These are phyloP conservation scores for Stenurella melanura DNA, from an alignment of 2,888 invertebrate genomes.

Conservation along the genomic window DNA sequence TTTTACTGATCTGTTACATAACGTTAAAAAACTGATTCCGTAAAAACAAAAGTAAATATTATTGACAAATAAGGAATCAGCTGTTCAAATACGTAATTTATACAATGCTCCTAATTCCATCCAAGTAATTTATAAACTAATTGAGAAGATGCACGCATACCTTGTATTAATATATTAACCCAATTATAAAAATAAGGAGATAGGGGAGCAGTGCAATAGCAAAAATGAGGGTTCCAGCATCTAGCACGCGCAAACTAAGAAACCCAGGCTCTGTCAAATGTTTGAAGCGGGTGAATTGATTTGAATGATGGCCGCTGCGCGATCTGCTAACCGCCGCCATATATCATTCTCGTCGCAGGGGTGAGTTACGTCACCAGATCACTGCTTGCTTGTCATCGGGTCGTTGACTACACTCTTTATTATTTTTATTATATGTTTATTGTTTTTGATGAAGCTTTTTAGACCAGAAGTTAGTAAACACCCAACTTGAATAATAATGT, in stretches of 20 bases:
- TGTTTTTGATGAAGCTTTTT: constrained; percentile 53
- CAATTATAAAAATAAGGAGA: not conserved
- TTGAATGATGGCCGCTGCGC: constrained; percentile 78
- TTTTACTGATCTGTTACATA: no score
- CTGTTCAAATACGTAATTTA: no score
- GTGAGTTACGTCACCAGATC: constrained; percentile 69
- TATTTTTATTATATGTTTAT: constrained; percentile 66
- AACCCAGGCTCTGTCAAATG: constrained; percentile 25
- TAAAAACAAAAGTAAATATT: no score
- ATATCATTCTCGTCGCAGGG: constrained; percentile 76
- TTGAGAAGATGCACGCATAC: no score
- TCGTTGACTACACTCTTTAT: constrained; percentile 66
- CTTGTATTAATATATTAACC: no score
- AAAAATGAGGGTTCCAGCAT: not conserved
- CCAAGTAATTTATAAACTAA: no score
- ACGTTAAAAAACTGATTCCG: no score
- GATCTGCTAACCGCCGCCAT: constrained; percentile 77
- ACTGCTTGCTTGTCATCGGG: constrained; percentile 65
- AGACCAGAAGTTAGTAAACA: no score
- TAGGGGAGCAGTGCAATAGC: not conserved
- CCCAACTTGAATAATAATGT: no score
- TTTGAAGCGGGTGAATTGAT: constrained; percentile 65
- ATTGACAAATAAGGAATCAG: no score
- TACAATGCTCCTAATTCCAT: no score
- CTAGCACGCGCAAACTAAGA: constrained; percentile 21